Evolutionary conservation across 2,888 invertebrate genomes (phyloP), one percentile per base, ranked within the genome.

Genomic region (Actias luna): DNA sequence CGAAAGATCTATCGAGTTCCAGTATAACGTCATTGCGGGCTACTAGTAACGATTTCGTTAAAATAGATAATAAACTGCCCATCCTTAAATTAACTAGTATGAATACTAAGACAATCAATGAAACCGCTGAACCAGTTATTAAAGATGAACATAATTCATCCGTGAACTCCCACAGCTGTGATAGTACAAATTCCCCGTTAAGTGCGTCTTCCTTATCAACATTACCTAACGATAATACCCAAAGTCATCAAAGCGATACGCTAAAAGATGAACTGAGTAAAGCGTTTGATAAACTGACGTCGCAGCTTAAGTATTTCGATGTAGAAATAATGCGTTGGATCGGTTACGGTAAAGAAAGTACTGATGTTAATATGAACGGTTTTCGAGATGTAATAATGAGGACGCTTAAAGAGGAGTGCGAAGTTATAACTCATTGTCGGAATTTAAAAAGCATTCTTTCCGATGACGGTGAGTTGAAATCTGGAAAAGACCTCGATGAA

Each of bases 1-100:
- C 85, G 1, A 85, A 77, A 68, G 85, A 89, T 58, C 86, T 91
- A 63, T 88, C 89, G 0, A 82, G 79, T 42, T 85, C 88, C 0
- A 85, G 85, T 39, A 77, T 81, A 0, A 79, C 78, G 0, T 85
- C 79, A 59, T 33, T 85, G 2, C 82, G 85, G 0, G 85, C 86
- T 0, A 63, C 67, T 0, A 79, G 83, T 0, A 76, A 74, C 1
- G 88, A 89, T 61, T 76, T 85, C 58, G 77, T 87, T 5, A 70
- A 79, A 7, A 78, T 88, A 16, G 79, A 89, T 63, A 85, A 84
- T 0, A 90, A 86, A 69, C 7, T 89, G 16, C 89, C 89, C 0
- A n/a, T 85, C 0, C 16, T 91, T 0, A 75, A 78, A 68, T 65
- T 89, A 3, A 71, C 69, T 2, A 75, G 81, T 61, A 71, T 84